A percentile compares a stretch with the other conserved stretches of the same genome.
These are phyloP conservation scores for Linnaemya tessellans DNA, from an alignment of 2,888 invertebrate genomes.

Conservation along the genomic window DNA sequence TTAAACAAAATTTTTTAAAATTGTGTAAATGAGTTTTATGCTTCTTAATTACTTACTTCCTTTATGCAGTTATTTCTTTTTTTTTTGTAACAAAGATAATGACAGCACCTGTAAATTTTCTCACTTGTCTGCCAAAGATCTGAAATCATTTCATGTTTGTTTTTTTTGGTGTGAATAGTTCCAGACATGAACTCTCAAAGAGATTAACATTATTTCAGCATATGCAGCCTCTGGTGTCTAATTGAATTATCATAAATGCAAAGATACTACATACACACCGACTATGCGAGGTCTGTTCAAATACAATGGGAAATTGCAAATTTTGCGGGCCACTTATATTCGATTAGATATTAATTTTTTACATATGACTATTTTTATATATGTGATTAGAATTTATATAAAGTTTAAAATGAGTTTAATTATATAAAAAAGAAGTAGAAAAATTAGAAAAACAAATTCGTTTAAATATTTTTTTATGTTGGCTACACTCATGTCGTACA, in stretches of 20 bases:
- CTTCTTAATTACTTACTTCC: not conserved
- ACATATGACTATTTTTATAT: no score
- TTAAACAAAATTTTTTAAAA: not conserved
- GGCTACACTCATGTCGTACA: no score
- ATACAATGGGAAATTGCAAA: no score
- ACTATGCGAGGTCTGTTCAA: no score
- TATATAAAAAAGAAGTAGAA: no score
- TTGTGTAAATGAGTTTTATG: not conserved
- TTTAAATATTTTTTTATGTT: no score
- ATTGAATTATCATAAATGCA: not conserved
- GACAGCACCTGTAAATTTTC: constrained; percentile 48
- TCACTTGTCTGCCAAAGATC: not conserved
- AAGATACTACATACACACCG: no score
- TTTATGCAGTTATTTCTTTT: not conserved
- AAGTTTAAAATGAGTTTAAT: no score
- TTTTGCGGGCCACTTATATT: no score
- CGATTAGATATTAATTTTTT: no score
- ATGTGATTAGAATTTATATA: no score
- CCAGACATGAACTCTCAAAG: not conserved
- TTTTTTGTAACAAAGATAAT: not conserved
- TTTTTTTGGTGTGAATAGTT: not conserved
- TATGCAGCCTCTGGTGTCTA: not conserved
- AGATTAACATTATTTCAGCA: not conserved
- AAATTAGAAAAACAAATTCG: no score
- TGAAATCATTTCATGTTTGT: not conserved